Conservation (phyloP, 2,113 vertebrate genomes). For the Hucho hucho region DNA sequence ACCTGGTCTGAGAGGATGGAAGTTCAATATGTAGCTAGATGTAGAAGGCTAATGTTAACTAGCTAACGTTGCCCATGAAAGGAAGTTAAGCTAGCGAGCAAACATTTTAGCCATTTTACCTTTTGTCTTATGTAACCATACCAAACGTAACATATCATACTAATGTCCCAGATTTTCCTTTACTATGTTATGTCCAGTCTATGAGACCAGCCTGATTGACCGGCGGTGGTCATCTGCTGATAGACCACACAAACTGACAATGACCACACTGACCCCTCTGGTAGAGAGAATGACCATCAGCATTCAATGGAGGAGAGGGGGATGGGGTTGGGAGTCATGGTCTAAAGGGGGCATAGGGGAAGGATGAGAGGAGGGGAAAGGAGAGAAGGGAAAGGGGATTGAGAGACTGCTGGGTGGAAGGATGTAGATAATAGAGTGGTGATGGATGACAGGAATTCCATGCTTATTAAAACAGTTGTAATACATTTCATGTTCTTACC, state of each 20-base stretch:
- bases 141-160: too few relatives aligned
- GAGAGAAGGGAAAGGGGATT: conserved; percentile 16
- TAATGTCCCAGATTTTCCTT: too few relatives aligned
- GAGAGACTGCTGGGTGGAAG: conserved; percentile 21
- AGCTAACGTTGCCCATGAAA: too few relatives aligned
- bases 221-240: background rate
- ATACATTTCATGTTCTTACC: background rate
- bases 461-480: background rate
- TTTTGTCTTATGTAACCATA: too few relatives aligned
- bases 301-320: conserved; percentile 43
- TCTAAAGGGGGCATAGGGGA: conserved; percentile 45
- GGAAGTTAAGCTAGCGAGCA: too few relatives aligned
- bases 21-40: too few relatives aligned
- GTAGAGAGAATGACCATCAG: conserved; percentile 32
- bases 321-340: conserved; percentile 37
- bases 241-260: conserved; percentile 9
- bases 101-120: too few relatives aligned
- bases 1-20: too few relatives aligned
- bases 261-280: conserved; percentile 37
- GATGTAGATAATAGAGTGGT: background rate
- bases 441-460: too few relatives aligned
- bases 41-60: too few relatives aligned
- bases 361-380: conserved; percentile 18
- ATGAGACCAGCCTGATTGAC: background rate
- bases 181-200: too few relatives aligned